Evolutionary conservation across 1,140 invertebrate species (phyloP).

Genomic region (Choristoneura fumiferana): DNA sequence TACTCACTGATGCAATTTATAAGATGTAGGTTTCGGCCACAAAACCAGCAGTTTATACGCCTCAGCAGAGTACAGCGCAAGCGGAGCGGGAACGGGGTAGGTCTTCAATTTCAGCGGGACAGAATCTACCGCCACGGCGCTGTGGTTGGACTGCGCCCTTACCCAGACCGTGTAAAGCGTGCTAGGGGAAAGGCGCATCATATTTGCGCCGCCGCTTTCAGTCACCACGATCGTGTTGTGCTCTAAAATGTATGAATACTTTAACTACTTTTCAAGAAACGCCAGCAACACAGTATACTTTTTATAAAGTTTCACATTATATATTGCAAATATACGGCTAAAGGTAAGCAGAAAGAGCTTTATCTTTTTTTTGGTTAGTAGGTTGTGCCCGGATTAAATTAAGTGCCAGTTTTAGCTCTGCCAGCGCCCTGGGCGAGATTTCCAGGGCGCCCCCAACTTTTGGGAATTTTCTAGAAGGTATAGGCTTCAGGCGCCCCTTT

Average conservation of each 20-base stretch:
- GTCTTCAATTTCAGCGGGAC: slow-evolving; percentile 80
- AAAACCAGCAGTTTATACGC: slow-evolving; percentile 80
- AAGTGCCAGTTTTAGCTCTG: too few relatives aligned
- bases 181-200: slow-evolving; percentile 71
- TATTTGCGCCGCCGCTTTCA: slow-evolving; percentile 62
- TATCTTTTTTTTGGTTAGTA: too few relatives aligned
- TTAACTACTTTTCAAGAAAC: slow-evolving; percentile 1
- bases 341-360: too few relatives aligned
- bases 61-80: slow-evolving; percentile 76
- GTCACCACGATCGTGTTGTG: slow-evolving; percentile 63
- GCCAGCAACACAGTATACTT: too few relatives aligned
- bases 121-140: slow-evolving; percentile 83
- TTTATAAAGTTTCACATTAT: too few relatives aligned
- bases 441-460: too few relatives aligned
- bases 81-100: slow-evolving; percentile 83
- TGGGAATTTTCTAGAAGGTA: too few relatives aligned
- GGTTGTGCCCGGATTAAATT: too few relatives aligned
- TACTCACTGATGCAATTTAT: slow-evolving; percentile 47
- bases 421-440: too few relatives aligned
- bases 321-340: too few relatives aligned
- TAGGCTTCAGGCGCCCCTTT: too few relatives aligned
- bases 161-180: slow-evolving; percentile 85
- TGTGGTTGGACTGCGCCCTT: slow-evolving; percentile 84
- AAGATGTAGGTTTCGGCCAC: slow-evolving; percentile 80
- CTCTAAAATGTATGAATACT: slow-evolving; percentile 38